Base-by-base conservation (phyloP, 2,113 vertebrate genomes). In the Phalacrocorax carbo region DNA sequence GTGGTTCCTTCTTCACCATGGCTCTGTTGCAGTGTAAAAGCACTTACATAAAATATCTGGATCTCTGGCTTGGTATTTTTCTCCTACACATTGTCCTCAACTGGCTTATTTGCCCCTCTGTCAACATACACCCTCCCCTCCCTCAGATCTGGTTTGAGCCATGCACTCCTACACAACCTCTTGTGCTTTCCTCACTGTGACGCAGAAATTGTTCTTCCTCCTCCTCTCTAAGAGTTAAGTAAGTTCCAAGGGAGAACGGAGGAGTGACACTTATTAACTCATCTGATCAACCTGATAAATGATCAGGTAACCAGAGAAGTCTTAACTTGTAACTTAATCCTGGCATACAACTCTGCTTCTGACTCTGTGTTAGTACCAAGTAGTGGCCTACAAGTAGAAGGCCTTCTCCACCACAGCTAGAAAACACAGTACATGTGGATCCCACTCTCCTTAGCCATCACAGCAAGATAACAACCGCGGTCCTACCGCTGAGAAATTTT, bases 51-150 rank as follows among this genome's bases (percentile, higher is more conserved):
- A 80, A 96, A 36, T 6, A 87, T 42, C 70, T 66, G 58, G 27
- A 85, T 85, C 91, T 66, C 36, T 49, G 58, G 51, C 68, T 91
- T 62, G 93, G 3, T 80, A 62, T 30, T 58, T n/a, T 91, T 96
- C 95, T 95, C 94, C 93, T 93, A 95, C 97, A 93, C 95, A 34
- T 72, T 85, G 66, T 87, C 81, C 91, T 75, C 80, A 91, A 3
- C 36, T 57, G 62, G 19, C 87, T 97, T 97, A 94, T 95, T 86
- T 87, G 88, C 46, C 54, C 73, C 70, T 84, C 80, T 90, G 80
- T 79, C 75, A 91, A 85, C 70, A 97, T 62, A 83, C 66, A 77
- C 73, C 81, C 61, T 94, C 81, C 91, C 75, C 93, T 95, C 94
- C 84, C 66, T 97, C 88, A 89, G 84, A 86, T 94, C 91, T 79